Base-by-base conservation (phyloP, 2,888 invertebrate species). In the Tigriopus californicus region DNA sequence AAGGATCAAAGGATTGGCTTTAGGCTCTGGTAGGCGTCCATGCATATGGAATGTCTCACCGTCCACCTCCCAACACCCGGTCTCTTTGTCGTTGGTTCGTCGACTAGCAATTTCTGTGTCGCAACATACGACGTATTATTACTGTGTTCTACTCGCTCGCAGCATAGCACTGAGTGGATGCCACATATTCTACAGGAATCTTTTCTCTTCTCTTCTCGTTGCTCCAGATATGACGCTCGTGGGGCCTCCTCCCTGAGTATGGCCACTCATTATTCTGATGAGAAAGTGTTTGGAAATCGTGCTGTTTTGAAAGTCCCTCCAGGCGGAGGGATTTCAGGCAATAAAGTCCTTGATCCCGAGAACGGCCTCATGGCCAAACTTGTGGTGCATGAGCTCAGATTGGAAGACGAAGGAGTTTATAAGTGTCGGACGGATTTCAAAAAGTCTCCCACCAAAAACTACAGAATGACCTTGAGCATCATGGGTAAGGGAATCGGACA, bases 361-460 rank as follows among this genome's bases (percentile, higher is more conserved):
- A 8, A 33, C 4, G 33, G 33, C 4, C 33, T 33, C 33, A 33
- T 33, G 33, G 33, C 33, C 33, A 33, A 33, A 8, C 33, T 49
- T 22, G 49, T 49, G 20, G 13, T 49, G 15, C 22, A 18, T 42
- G 46, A 41, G 2, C 20, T 56, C 11, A 12, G 56, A 33, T 20
- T 20, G 20, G 56, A 42, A 20, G 56, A 56, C 44, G 44, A 44
- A 18, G 59, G 59, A 3, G 20, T 49, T 18, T 59, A 49, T 24
- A 59, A 59, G 42, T 59, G 59, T 25, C 33, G 59, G 15, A 41
- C 59, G 12, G 59, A 59, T 42, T 59, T 59, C 41, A 59, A 59
- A 22, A 52, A 41, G 22, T 59, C 59, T 1, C 59, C 59, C n/a
- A 59, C 59, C 2, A 44, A 46, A 25, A 56, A 56, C 44, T 46